Evolutionary conservation across 2,113 vertebrate genomes (phyloP).

Genomic region (Antigone vipio): DNA sequence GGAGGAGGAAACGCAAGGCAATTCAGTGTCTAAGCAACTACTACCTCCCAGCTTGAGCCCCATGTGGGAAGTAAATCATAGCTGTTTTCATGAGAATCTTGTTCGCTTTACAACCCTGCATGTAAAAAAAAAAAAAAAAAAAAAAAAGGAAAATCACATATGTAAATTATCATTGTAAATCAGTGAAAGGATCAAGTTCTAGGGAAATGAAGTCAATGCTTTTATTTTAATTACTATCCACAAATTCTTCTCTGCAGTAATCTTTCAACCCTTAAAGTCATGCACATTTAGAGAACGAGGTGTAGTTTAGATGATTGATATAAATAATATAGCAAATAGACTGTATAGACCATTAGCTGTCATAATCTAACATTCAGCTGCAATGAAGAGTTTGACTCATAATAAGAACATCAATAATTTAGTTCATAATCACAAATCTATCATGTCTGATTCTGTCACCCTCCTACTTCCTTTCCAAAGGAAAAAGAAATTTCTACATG

Average conservation of each 20-base stretch:
- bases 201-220: neutral
- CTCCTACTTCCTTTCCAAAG: neutral
- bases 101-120: neutral
- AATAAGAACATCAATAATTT: neutral
- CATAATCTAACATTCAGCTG: neutral
- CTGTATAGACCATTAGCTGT: neutral
- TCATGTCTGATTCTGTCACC: neutral
- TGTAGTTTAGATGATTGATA: neutral
- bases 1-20: neutral
- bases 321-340: constrained; percentile 4
- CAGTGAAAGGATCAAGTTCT: neutral
- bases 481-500: neutral
- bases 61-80: neutral
- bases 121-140: neutral
- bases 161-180: neutral
- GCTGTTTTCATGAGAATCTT: neutral
- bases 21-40: neutral
- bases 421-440: neutral
- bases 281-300: neutral
- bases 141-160: neutral
- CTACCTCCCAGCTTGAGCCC: neutral
- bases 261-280: neutral
- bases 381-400: neutral
- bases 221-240: neutral
- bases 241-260: neutral